Evolutionary conservation across 2,797 vertebrate species (phyloP), one percentile per base, ranked within the genome.

Genomic region (Poeciliopsis turneri): DNA sequence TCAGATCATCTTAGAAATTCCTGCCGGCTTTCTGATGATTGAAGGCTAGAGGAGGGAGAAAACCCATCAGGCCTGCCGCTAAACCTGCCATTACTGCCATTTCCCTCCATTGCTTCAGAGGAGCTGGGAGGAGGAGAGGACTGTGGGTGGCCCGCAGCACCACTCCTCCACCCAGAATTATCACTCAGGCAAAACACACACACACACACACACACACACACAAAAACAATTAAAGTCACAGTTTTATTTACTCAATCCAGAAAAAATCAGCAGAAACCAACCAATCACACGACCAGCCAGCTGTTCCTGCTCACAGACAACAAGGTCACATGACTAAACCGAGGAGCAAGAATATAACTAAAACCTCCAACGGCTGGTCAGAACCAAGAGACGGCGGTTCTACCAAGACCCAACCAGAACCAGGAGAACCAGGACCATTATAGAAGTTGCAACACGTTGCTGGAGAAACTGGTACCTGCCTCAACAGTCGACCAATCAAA

Each of bases 101-200:
- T 72, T 77, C 47, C 74, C 68, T 80, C 86, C 89, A 90, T 85
- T 69, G 81, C 15, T n/a, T 74, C 51, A 15, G 3, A 82, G 47
- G 76, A 83, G 77, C 87, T 86, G 79, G 76, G 66, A 41, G 75
- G 76, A 47, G 78, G 47, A 7, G 61, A 77, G 82, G 76, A 16
- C 39, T 33, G 74, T 61, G 74, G 57, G 57, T 75, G 74, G 74
- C 74, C 30, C 46, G 5, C 74, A 20, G 10, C 45, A 39, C 36
- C 72, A 25, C 20, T 55, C 49, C 30, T 12, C 28, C 39, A 23
- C 25, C 73, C 72, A 12, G 36, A 55, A 55, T 8, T 25, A 51
- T 33, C 72, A 9, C 25, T 12, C 33, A 55, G 33, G 3, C 15
- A 18, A 55, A n/a, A 55, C 25, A 12, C 23, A 55, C 53, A 55